phyloP scores from a whole-genome alignment of 2,113 vertebrate genomes.

The Helogale parvula region DNA sequence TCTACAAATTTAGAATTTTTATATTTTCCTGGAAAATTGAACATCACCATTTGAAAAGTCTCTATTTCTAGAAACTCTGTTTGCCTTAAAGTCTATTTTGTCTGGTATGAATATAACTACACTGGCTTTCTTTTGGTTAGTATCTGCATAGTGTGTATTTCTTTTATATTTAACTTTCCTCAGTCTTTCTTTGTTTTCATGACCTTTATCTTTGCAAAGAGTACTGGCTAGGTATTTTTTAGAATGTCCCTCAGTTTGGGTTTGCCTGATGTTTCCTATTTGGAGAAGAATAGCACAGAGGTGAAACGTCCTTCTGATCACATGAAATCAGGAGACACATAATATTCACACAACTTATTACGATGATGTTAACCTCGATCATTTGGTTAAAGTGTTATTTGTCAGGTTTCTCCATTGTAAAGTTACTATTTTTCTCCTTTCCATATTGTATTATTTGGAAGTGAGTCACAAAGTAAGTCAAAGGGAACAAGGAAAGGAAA shows the following conservation, averaged over 20 bases:
- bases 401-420: neutral
- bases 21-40: neutral
- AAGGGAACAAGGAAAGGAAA: neutral
- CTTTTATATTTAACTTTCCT: neutral
- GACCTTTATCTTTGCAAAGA: neutral
- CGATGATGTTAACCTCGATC: neutral
- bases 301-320: neutral
- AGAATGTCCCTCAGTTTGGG: neutral
- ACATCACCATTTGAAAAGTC: neutral
- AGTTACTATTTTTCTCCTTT: neutral
- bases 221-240: neutral
- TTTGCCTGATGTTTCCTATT: neutral
- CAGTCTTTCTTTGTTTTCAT: neutral
- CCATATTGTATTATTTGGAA: neutral
- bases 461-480: neutral
- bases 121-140: neutral
- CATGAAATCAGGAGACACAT: neutral
- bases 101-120: neutral
- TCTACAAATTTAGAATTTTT: neutral
- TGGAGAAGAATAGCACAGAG: neutral
- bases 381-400: neutral
- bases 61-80: neutral
- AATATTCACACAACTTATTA: neutral
- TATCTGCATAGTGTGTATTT: neutral
- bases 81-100: neutral